Percentiles rank a stretch among this genome's conserved stretches.
phyloP scores from a whole-genome alignment of 2,888 invertebrate genomes.

The Tipula helvola region DNA sequence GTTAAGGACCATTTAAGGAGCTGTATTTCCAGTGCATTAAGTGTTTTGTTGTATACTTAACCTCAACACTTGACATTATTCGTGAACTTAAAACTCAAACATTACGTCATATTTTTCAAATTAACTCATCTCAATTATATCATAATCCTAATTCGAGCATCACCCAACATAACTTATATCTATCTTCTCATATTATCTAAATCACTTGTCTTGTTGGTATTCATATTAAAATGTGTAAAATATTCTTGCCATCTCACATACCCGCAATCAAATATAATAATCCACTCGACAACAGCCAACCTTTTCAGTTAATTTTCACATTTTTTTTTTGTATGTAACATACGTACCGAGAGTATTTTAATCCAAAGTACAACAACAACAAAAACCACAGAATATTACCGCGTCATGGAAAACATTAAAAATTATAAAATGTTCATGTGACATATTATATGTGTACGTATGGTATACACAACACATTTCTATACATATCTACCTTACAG shows the following conservation, averaged over 20 bases:
- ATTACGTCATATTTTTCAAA: not conserved
- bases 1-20: too few species aligned
- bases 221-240: not conserved
- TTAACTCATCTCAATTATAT: not conserved
- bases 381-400: not conserved
- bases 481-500: not conserved
- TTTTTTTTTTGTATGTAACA: not conserved
- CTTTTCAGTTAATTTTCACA: not conserved
- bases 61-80: too few species aligned
- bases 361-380: not conserved
- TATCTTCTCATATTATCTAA: not conserved
- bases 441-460: not conserved
- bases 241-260: not conserved
- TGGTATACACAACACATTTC: not conserved
- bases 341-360: not conserved
- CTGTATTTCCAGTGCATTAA: too few species aligned
- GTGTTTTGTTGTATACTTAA: too few species aligned
- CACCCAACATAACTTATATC: not conserved
- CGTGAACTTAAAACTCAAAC: not conserved
- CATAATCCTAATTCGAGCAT: not conserved
- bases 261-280: not conserved
- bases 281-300: not conserved
- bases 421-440: not conserved
- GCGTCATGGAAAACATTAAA: not conserved
- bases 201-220: not conserved